A percentile compares a stretch with the other conserved stretches of the same genome.
Evolutionary conservation across 2,113 vertebrate genomes (phyloP).

Genomic region (Climacteris rufus): DNA sequence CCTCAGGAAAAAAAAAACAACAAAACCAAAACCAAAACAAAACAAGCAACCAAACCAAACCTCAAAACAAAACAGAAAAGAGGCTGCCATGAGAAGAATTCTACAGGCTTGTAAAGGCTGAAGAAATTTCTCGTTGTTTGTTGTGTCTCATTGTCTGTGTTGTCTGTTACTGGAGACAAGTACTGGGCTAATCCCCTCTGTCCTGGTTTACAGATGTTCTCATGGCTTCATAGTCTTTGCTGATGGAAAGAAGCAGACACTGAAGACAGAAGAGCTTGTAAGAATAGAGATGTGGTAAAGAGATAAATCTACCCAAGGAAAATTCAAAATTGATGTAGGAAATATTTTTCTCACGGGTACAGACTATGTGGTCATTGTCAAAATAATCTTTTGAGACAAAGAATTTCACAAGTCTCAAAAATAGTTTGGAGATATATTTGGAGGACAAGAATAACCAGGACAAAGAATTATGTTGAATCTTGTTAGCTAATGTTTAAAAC

Average conservation of each 20-base stretch:
- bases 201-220: background rate
- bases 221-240: background rate
- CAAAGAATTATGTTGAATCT: background rate
- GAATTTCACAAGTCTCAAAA: background rate
- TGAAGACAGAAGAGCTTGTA: background rate
- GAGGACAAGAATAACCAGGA: background rate
- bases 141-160: background rate
- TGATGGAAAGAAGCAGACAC: background rate
- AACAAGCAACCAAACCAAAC: background rate
- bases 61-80: background rate
- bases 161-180: background rate
- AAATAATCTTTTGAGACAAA: background rate
- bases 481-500: background rate
- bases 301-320: background rate
- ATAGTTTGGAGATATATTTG: background rate
- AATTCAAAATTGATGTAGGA: background rate
- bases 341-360: background rate
- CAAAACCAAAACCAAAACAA: fast-evolving
- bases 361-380: background rate
- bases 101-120: background rate
- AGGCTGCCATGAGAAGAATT: background rate
- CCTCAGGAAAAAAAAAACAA: fast-evolving
- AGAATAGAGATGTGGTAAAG: background rate
- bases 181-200: background rate
- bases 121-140: background rate